Conservation (phyloP, 2,113 vertebrate genomes). For the Nothoprocta pentlandii region DNA sequence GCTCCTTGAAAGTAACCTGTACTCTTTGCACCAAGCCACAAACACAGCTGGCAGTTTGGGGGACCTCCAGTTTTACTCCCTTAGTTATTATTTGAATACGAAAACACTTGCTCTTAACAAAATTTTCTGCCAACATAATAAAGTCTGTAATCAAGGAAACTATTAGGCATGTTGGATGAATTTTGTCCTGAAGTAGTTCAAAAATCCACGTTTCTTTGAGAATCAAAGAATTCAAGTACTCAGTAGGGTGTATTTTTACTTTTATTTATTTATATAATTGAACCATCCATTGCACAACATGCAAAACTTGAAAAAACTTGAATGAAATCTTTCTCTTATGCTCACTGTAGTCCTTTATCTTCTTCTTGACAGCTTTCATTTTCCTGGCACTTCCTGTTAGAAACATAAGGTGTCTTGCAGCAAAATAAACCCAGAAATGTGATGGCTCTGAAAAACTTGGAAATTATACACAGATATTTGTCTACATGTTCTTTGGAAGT, state of each 20-base stretch:
- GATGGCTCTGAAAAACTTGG: background rate
- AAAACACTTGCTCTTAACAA: background rate
- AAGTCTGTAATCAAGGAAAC: background rate
- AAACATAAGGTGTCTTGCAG: background rate
- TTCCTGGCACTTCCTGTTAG: background rate
- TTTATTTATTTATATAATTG: background rate
- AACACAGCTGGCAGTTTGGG: background rate
- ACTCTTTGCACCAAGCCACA: background rate
- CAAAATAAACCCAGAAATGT: background rate
- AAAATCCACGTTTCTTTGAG: background rate
- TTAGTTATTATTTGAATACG: background rate
- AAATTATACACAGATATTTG: fast-evolving
- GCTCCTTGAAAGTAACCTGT: background rate
- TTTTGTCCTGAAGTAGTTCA: background rate
- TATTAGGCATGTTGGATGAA: background rate
- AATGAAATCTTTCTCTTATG: background rate
- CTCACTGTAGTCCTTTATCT: background rate
- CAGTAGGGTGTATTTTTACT: fast-evolving
- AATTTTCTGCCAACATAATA: background rate
- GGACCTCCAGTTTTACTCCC: background rate
- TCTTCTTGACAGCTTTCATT: background rate
- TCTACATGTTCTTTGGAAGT: background rate
- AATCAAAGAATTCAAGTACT: background rate
- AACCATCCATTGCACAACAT: background rate
- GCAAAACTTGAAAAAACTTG: background rate